A percentile compares a stretch with the other conserved stretches of the same genome.
Conservation (phyloP, 2,888 invertebrate species). For the Hyposoter dolosus region DNA sequence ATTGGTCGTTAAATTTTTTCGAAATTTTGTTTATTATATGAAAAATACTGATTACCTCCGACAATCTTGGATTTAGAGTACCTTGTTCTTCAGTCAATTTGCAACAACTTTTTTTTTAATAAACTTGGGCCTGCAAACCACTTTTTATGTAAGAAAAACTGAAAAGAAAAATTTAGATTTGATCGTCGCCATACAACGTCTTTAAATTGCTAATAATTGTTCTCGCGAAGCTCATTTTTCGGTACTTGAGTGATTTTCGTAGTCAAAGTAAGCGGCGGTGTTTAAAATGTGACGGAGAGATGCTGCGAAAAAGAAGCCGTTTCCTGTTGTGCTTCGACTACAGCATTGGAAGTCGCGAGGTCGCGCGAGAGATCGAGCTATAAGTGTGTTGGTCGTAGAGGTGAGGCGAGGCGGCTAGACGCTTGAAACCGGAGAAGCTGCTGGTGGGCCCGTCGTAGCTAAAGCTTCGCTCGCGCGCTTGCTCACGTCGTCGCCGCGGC, state of each 20-base stretch:
- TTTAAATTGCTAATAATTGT: not conserved
- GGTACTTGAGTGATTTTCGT: not conserved
- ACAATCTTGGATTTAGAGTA: too few relatives aligned
- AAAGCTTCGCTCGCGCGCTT: slow-evolving; percentile 73
- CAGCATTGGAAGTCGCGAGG: slow-evolving; percentile 21
- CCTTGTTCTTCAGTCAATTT: too few relatives aligned
- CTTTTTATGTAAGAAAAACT: too few relatives aligned
- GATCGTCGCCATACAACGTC: too few relatives aligned
- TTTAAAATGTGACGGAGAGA: slow-evolving; percentile 10
- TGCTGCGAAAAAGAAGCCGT: slow-evolving; percentile 14
- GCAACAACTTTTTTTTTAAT: too few relatives aligned
- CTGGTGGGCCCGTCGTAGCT: slow-evolving; percentile 69
- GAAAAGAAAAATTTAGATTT: too few relatives aligned
- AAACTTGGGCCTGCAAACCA: too few relatives aligned
- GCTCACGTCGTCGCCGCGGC: slow-evolving; percentile 79
- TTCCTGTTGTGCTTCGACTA: not conserved
- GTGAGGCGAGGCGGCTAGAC: slow-evolving; percentile 81
- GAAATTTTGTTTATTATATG: too few relatives aligned
- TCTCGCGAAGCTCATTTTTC: not conserved
- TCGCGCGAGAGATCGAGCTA: slow-evolving; percentile 68
- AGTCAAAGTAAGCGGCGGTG: slow-evolving; percentile 15
- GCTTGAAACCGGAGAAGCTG: slow-evolving; percentile 84
- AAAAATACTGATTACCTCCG: too few relatives aligned
- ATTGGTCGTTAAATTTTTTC: too few relatives aligned
- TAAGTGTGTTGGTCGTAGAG: slow-evolving; percentile 74